phyloP scores from a whole-genome alignment of 2,888 invertebrate genomes.

The Coremacera marginata region DNA sequence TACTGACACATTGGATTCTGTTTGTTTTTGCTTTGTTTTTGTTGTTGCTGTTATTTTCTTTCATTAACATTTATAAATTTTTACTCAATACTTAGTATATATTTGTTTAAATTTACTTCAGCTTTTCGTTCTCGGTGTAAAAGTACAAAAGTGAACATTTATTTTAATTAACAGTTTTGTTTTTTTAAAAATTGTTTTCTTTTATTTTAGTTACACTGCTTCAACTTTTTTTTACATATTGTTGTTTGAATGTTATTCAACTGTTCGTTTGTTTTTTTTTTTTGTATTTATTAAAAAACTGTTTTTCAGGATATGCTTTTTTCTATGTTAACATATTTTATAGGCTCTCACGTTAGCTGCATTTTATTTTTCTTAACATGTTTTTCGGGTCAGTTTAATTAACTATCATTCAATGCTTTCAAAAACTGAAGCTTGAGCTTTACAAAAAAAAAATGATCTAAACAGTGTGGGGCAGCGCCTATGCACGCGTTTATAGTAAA shows the following conservation, averaged over 20 bases:
- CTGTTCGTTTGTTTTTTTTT: conserved; percentile 10
- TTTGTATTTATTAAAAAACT: conserved; percentile 34
- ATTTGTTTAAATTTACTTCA: conserved; percentile 40
- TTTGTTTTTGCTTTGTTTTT: conserved; percentile 32
- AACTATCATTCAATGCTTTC: neutral
- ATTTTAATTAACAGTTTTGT: conserved; percentile 45
- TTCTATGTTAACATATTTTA: conserved; percentile 60
- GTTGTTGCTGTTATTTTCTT: neutral
- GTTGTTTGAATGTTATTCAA: conserved; percentile 41
- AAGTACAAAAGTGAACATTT: conserved; percentile 65
- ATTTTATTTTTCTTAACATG: neutral
- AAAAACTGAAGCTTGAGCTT: neutral
- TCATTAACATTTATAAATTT: conserved; percentile 28
- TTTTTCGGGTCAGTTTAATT: neutral
- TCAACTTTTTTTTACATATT: conserved; percentile 35
- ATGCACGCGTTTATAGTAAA: too few relatives aligned
- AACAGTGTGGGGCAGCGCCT: too few relatives aligned
- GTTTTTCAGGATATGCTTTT: conserved; percentile 63
- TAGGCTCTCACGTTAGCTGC: neutral
- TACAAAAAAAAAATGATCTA: too few relatives aligned
- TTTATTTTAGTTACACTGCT: conserved; percentile 43
- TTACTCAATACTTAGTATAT: conserved; percentile 40
- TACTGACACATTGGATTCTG: conserved; percentile 26
- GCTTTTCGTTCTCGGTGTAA: conserved; percentile 56
- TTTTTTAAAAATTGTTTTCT: conserved; percentile 36